These are phyloP conservation scores for Saccostrea glomerata DNA, from an alignment of 1,140 invertebrate genomes.

Conservation along the genomic window DNA sequence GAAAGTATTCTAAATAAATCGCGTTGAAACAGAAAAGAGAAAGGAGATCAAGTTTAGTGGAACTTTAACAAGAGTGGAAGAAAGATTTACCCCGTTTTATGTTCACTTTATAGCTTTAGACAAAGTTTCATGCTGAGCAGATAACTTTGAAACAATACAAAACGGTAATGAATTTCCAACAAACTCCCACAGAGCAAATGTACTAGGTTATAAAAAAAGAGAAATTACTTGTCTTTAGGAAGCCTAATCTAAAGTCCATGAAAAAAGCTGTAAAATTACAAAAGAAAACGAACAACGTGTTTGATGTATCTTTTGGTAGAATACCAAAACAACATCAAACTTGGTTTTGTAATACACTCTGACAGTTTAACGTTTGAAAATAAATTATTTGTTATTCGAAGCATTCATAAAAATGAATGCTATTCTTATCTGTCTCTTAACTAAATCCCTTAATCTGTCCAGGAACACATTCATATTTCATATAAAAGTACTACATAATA, in stretches of 20 bases:
- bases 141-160: constrained; percentile 9
- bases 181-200: not conserved
- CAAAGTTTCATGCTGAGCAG: not conserved
- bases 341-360: not conserved
- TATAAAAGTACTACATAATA: too few relatives aligned
- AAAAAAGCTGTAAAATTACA: constrained; percentile 11
- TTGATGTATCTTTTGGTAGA: constrained; percentile 2
- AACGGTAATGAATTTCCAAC: not conserved
- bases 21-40: not conserved
- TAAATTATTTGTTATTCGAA: not conserved
- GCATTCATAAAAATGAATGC: not conserved
- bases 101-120: not conserved
- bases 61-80: not conserved
- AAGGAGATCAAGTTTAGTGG: not conserved
- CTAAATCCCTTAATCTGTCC: not conserved
- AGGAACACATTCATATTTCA: too few relatives aligned
- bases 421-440: not conserved
- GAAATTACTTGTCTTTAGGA: not conserved
- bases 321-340: not conserved
- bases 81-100: constrained; percentile 11
- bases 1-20: too few relatives aligned
- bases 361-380: constrained; percentile 18
- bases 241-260: not conserved
- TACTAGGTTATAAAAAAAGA: not conserved
- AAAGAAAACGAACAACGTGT: not conserved